Evolutionary conservation across 1,140 invertebrate species (phyloP), one percentile per base, ranked within the genome.

Genomic region (Ips typographus): DNA sequence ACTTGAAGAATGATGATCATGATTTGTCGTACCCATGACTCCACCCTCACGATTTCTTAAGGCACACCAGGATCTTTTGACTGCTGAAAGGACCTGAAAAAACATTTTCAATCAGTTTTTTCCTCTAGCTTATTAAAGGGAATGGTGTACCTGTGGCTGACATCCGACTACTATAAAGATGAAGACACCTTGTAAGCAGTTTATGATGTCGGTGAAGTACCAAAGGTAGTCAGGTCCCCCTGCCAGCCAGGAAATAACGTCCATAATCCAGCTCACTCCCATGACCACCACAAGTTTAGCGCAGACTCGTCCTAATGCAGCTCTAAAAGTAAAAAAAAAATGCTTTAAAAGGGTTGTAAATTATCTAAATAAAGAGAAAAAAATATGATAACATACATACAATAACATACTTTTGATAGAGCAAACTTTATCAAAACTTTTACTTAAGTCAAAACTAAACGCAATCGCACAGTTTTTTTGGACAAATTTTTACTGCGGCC

Each of bases 121-220:
- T 49, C 44, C 1, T 49, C 7, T 6, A 49, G 44, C 3, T 49
- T 8, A 49, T 22, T 49, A 1, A 49, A 6, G 7, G 3, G 22
- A 22, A 22, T 22, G 22, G 22, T 4, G 22, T 78, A 86, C 88
- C 82, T 91, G 90, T n/a, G 91, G 91, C 82, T 94, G 92, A 80
- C 91, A 93, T 40, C 92, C 91, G 57, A 94, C 92, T 49, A 94
- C 92, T 71, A 92, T 86, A 79, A 95, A 95, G 63, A 95, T 94
- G 77, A 94, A 88, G n/a, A 94, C 87, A 49, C 93, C 93, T 80
- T 95, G 92, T 40, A 94, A 83, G 57, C 90, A 88, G 80, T 94
- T 95, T 77, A 94, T 85, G 69, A 94, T 77, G 79, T 94, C 92
- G 4, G 90, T 91, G 53, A 90, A 80, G 78, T 91, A 91, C 91